Evolutionary conservation across 2,888 invertebrate genomes (phyloP).

Genomic region (Leptopilina myrica): DNA sequence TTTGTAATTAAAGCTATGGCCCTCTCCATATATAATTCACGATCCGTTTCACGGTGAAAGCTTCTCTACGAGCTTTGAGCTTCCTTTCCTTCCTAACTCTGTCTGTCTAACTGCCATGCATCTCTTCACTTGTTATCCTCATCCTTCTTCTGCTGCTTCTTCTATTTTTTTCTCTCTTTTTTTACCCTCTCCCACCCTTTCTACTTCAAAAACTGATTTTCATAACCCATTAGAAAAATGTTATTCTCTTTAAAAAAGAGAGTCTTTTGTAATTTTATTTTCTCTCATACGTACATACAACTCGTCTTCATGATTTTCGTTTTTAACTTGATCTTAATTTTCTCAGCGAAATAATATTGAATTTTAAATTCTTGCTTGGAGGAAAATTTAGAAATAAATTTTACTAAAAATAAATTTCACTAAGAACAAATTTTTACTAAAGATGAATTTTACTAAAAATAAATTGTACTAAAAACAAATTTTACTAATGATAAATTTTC

Average conservation of each 20-base stretch:
- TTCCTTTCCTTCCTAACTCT: conserved; percentile 20
- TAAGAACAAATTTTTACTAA: no score
- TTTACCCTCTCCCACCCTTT: not conserved
- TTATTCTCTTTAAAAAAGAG: not conserved
- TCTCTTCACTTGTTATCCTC: conserved; percentile 32
- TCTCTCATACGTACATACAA: not conserved
- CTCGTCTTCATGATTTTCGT: not conserved
- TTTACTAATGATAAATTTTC: no score
- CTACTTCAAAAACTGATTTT: conserved; percentile 23
- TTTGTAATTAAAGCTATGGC: conserved; percentile 37
- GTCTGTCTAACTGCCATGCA: conserved; percentile 1
- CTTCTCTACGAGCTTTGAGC: conserved; percentile 25
- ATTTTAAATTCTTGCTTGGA: no score
- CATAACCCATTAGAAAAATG: conserved; percentile 10
- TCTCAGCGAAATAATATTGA: no score
- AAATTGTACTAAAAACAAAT: no score
- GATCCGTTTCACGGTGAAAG: conserved; percentile 37
- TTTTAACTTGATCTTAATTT: no score
- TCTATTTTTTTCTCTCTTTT: no score
- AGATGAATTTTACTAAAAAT: no score
- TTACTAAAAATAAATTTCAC: no score
- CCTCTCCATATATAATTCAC: conserved; percentile 34
- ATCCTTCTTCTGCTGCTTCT: not conserved
- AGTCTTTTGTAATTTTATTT: not conserved
- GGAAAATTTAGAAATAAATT: no score